Evolutionary conservation across 2,888 invertebrate genomes (phyloP), one percentile per base, ranked within the genome.

Genomic region (Chrysina gloriosa): DNA sequence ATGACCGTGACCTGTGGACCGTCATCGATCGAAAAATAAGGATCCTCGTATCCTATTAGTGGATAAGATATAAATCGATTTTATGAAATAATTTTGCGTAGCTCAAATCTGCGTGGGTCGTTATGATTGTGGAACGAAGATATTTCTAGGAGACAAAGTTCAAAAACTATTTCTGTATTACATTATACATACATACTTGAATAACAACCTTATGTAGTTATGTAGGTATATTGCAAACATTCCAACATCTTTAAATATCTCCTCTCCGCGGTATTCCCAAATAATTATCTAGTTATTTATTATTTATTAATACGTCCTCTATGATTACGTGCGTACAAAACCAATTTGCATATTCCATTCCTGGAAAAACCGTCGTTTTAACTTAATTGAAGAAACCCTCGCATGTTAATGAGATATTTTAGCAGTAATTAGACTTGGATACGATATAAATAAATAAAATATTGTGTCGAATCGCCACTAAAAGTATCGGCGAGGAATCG

Each of bases 211-310:
- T n/a, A n/a, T n/a, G n/a, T n/a, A n/a, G n/a, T n/a, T n/a, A n/a
- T n/a, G n/a, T n/a, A n/a, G n/a, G n/a, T n/a, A n/a, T 34, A 34
- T 3, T 34, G 34, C n/a, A 1, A 2, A 34, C 36, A n/a, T 36
- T n/a, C 36, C 36, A 11, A 36, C 5, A 1, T 11, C 11, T 36
- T 36, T 34, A 34, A 27, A 21, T 29, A 9, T 5, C 1, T n/a
- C 21, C 2, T 50, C 29, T 29, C 19, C 29, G 58, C 21, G 58
- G 58, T 61, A 61, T 61, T 61, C 58, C 58, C 58, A 16, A 61
- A 25, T 23, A 61, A 61, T 61, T 61, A 61, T 34, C 52, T 1
- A 16, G 58, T 45, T 39, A 39, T 39, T 42, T 42, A 42, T 16
- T 27, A 42, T 42, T 29, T 9, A 42, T 42, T 61, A 61, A 31